These are phyloP conservation scores for Macrobrachium rosenbergii DNA, from an alignment of 1,140 invertebrate genomes.

Conservation along the genomic window DNA sequence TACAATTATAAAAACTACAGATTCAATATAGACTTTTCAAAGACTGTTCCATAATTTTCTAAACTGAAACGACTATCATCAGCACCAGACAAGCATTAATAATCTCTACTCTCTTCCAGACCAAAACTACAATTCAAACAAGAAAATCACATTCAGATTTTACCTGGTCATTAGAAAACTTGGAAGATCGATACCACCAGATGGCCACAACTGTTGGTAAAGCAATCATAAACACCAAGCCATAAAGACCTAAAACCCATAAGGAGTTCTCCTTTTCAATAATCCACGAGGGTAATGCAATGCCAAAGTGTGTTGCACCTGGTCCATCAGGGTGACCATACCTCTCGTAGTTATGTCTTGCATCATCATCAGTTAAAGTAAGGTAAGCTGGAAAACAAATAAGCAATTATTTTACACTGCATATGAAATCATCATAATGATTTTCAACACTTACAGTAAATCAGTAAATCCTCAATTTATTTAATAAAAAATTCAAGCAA, in stretches of 20 bases:
- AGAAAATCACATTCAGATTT: slow-evolving; percentile 67
- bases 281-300: slow-evolving; percentile 99
- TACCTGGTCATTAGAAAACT: slow-evolving; percentile 94
- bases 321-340: slow-evolving; percentile 99
- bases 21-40: no score
- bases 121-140: neutral
- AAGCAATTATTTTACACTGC: neutral
- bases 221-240: slow-evolving; percentile 95
- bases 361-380: slow-evolving; percentile 95
- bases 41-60: no score
- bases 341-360: slow-evolving; percentile 97
- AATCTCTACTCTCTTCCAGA: neutral
- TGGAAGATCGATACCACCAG: slow-evolving; percentile 99
- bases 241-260: slow-evolving; percentile 95
- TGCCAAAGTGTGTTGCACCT: slow-evolving; percentile 98
- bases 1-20: no score
- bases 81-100: no score
- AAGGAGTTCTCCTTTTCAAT: slow-evolving; percentile 99
- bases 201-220: slow-evolving; percentile 77
- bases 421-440: no score
- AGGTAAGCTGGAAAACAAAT: slow-evolving; percentile 74
- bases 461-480: no score
- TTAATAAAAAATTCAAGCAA: no score
- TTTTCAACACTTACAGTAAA: no score
- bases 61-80: no score